Evolutionary conservation across 2,888 invertebrate species (phyloP), one percentile per base, ranked within the genome.

Genomic region (Lomographa bimaculata): DNA sequence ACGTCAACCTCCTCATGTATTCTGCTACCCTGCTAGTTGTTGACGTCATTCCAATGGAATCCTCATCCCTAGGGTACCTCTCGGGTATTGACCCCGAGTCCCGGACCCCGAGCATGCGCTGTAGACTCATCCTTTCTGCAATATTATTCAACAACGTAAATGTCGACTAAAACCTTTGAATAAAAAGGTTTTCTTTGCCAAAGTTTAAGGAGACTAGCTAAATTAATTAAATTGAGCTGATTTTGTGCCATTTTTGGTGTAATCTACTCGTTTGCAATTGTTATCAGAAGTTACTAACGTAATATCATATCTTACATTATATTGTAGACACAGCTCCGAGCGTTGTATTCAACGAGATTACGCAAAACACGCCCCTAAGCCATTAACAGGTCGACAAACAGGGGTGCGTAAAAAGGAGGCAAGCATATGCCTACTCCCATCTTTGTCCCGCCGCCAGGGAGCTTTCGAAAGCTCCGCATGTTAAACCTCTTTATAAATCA

Each of bases 31-130:
- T 90, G 82, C 50, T 90, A 83, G 73, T 83, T 90, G 85, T 90
- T 91, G 90, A 90, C 90, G 90, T 90, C 90, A 90, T 85, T 82
- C 80, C 79, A 84, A 85, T 79, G 78, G 80, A 80, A 76, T 77
- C 71, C 74, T 77, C 80, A 84, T 85, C 86, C 87, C 83, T 80
- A 71, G 75, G 80, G 84, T 80, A 81, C 84, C 87, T 71, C 83
- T 65, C 69, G 73, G 63, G 42, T 70, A 46, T 67, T 72, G 67
- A 72, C 63, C 72, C 62, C 54, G 45, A 34, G 18, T 21, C 14
- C 19, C 34, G 24, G 46, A 53, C 14, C 19, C 34, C 23, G 46
- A 53, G 53, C 46, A 41, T 57, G 57, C 51, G 50, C 45, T 18
- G n/a, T n/a, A n/a, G n/a, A n/a, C n/a, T n/a, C n/a, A n/a, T n/a